Conservation (phyloP, 1,140 invertebrate genomes). For the Ceratosolen fusciceps region DNA sequence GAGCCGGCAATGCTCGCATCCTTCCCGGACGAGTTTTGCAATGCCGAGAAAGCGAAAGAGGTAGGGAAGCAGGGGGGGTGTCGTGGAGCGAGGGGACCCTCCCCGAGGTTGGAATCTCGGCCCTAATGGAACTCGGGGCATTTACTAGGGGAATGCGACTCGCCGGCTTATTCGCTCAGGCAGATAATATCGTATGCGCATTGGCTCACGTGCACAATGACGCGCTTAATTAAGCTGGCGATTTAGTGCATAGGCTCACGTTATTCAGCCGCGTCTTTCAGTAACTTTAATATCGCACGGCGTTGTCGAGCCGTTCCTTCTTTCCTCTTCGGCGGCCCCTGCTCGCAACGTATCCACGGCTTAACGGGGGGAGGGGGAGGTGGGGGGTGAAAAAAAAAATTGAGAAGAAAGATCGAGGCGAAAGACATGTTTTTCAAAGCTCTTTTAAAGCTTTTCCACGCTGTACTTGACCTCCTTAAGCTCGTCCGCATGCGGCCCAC, state of each 20-base stretch:
- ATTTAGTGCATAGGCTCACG: neutral
- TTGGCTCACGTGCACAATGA: neutral
- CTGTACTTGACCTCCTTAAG: constrained; percentile 36
- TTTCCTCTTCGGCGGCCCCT: neutral
- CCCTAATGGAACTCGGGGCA: constrained; percentile 19
- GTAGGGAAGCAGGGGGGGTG: neutral
- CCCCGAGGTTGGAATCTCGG: constrained; percentile 26
- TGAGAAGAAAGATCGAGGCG: neutral
- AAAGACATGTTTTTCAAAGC: constrained; percentile 27
- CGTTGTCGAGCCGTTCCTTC: neutral
- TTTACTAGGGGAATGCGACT: constrained; percentile 25
- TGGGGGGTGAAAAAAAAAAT: neutral
- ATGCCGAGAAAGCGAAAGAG: neutral
- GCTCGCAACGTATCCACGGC: too few species aligned
- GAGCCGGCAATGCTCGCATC: neutral
- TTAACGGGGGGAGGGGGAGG: too few species aligned
- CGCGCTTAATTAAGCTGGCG: constrained; percentile 39
- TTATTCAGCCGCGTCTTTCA: neutral
- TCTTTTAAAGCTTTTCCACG: neutral
- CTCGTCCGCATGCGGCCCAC: neutral
- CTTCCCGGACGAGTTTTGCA: neutral
- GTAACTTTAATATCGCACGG: neutral
- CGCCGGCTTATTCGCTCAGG: constrained; percentile 9
- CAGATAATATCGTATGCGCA: constrained; percentile 36
- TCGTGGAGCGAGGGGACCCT: neutral